Percentiles rank a stretch among this genome's conserved stretches.
Evolutionary conservation across 2,797 vertebrate species (phyloP).

Genomic region (Yasuhikotakia modesta): DNA sequence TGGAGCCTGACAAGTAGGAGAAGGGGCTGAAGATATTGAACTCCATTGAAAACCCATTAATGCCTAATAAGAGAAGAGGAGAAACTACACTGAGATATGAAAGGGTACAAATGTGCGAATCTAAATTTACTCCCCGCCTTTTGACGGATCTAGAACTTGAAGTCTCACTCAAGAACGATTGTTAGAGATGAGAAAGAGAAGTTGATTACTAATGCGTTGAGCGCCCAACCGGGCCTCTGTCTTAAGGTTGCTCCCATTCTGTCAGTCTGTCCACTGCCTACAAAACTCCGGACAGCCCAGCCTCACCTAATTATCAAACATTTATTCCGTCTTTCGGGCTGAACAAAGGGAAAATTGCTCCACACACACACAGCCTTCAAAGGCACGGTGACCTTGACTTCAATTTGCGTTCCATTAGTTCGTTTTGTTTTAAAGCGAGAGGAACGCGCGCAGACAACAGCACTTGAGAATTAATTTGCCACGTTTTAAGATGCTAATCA

Average conservation of each 20-base stretch:
- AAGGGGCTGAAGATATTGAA: slow-evolving; percentile 61
- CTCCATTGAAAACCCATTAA: slow-evolving; percentile 61
- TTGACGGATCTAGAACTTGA: slow-evolving; percentile 40
- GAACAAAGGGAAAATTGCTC: slow-evolving; percentile 40
- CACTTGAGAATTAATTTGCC: slow-evolving; percentile 44
- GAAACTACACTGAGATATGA: slow-evolving; percentile 47
- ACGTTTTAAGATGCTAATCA: slow-evolving; percentile 42
- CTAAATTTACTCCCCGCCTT: slow-evolving; percentile 37
- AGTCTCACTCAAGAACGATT: slow-evolving; percentile 17
- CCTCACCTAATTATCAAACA: slow-evolving; percentile 54
- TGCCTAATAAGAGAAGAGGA: slow-evolving; percentile 50
- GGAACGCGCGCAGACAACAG: slow-evolving; percentile 22
- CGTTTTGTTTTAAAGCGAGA: slow-evolving; percentile 21
- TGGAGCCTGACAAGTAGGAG: slow-evolving; percentile 56
- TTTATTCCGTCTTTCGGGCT: slow-evolving; percentile 45
- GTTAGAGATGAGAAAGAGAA: slow-evolving; percentile 28
- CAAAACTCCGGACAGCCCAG: slow-evolving; percentile 30
- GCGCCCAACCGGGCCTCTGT: not conserved
- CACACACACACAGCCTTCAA: slow-evolving; percentile 13
- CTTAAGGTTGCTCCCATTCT: slow-evolving; percentile 49
- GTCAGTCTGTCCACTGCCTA: slow-evolving; percentile 24
- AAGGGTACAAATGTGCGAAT: slow-evolving; percentile 48
- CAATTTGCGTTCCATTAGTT: slow-evolving; percentile 31
- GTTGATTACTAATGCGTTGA: slow-evolving; percentile 34
- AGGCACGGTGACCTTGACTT: slow-evolving; percentile 35